Evolutionary conservation across 2,797 vertebrate species (phyloP).

Genomic region (Manis pentadactyla): DNA sequence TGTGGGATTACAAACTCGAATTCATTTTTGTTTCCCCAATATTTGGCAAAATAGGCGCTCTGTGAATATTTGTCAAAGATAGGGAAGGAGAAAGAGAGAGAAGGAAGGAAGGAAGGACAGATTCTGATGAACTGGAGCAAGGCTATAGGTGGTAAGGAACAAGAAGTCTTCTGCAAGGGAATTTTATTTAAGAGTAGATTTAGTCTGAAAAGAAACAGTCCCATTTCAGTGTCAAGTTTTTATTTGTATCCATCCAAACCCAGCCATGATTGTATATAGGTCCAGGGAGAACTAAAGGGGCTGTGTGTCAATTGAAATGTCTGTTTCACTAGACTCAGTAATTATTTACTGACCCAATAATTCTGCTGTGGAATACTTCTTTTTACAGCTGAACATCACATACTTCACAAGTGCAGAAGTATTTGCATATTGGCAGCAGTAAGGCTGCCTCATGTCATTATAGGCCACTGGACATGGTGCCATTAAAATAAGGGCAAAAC

Average conservation of each 20-base stretch:
- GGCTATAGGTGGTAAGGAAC: background rate
- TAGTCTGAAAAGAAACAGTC: background rate
- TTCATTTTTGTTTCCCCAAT: background rate
- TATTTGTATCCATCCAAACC: background rate
- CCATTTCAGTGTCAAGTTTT: background rate
- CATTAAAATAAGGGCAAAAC: background rate
- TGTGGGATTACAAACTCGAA: background rate
- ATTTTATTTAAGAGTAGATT: background rate
- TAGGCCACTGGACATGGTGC: background rate
- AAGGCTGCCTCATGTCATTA: background rate
- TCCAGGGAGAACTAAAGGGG: background rate
- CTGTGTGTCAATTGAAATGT: background rate
- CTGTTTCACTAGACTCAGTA: background rate
- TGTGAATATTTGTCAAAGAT: background rate
- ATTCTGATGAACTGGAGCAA: background rate
- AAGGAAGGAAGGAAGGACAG: background rate
- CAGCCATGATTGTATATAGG: background rate
- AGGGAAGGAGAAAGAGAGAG: background rate
- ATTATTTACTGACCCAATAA: slow-evolving; percentile 4
- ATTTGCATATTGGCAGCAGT: background rate
- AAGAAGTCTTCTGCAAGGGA: background rate
- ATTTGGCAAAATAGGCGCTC: background rate
- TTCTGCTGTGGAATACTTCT: background rate
- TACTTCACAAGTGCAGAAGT: background rate
- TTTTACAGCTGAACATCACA: background rate